Evolutionary conservation across 2,888 invertebrate species (phyloP).

Genomic region (Harpalus rubripes): DNA sequence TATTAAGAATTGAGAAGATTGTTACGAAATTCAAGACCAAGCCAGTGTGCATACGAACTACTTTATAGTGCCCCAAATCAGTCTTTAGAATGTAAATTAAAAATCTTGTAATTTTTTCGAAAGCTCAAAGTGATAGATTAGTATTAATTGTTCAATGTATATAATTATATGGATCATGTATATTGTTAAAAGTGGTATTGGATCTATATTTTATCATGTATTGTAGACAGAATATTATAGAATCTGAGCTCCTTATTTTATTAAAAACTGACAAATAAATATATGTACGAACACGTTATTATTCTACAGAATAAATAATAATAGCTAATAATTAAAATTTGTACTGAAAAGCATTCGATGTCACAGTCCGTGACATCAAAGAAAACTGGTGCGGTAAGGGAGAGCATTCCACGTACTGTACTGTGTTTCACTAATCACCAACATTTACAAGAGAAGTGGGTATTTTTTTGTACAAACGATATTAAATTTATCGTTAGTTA

Average conservation of each 20-base stretch:
- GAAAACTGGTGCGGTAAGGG: too few species aligned
- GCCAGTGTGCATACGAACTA: conserved; percentile 58
- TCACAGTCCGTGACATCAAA: too few species aligned
- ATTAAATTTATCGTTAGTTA: too few species aligned
- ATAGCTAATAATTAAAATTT: conserved; percentile 38
- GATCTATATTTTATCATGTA: conserved; percentile 67
- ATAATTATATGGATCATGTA: conserved; percentile 66
- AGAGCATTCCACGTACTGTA: too few species aligned
- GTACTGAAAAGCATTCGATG: background rate
- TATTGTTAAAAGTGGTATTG: conserved; percentile 67
- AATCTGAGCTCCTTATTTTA: conserved; percentile 65
- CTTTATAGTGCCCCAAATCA: conserved; percentile 61
- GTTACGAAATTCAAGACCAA: conserved; percentile 58
- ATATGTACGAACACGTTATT: conserved; percentile 64
- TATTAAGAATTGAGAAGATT: conserved; percentile 31
- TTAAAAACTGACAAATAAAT: conserved; percentile 65
- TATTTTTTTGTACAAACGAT: too few species aligned
- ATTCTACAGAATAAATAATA: conserved; percentile 59
- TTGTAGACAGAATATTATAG: conserved; percentile 66
- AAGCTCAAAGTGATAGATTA: conserved; percentile 67
- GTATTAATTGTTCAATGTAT: conserved; percentile 66
- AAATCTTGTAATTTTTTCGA: conserved; percentile 60
- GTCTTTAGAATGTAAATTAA: conserved; percentile 59
- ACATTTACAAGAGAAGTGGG: too few species aligned
- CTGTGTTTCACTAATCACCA: too few species aligned